Conservation (phyloP, 2,113 vertebrate genomes). For the Equus quagga region DNA sequence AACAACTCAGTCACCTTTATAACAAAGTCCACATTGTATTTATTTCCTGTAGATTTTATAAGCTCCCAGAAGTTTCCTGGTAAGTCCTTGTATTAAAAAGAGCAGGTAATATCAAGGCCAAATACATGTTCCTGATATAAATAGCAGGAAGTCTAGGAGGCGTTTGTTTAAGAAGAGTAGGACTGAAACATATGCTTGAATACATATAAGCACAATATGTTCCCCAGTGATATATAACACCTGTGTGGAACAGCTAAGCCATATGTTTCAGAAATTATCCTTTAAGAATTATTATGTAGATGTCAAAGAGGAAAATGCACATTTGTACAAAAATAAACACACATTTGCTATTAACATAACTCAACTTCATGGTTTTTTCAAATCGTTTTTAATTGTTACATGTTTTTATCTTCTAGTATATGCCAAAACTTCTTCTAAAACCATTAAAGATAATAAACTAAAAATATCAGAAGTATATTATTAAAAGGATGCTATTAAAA, state of each 20-base stretch:
- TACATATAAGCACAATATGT: constrained; percentile 44
- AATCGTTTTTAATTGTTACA: constrained; percentile 33
- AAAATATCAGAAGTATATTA: constrained; percentile 25
- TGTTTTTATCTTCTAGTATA: not conserved
- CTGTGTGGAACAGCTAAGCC: constrained; percentile 29
- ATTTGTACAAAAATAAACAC: constrained; percentile 35
- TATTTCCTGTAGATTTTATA: constrained; percentile 74
- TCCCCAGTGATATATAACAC: constrained; percentile 9
- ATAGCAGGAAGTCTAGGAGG: constrained; percentile 72
- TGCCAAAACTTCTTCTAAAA: constrained; percentile 46
- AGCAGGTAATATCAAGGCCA: constrained; percentile 62
- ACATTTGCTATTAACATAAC: constrained; percentile 23
- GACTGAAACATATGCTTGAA: constrained; percentile 30
- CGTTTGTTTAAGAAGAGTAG: constrained; percentile 27
- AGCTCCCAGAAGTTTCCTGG: constrained; percentile 71
- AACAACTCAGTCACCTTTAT: constrained; percentile 33
- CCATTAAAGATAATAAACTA: not conserved
- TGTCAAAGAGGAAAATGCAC: constrained; percentile 43
- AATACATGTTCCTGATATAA: constrained; percentile 70
- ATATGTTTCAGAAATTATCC: constrained; percentile 47
- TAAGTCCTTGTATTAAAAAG: constrained; percentile 64
- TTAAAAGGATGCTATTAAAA: constrained; percentile 41
- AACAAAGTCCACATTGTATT: constrained; percentile 58
- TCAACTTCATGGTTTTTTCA: constrained; percentile 22
- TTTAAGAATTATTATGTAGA: constrained; percentile 21